Conservation (phyloP, 1,140 invertebrate genomes). For the Scaptodrosophila lebanonensis region DNA sequence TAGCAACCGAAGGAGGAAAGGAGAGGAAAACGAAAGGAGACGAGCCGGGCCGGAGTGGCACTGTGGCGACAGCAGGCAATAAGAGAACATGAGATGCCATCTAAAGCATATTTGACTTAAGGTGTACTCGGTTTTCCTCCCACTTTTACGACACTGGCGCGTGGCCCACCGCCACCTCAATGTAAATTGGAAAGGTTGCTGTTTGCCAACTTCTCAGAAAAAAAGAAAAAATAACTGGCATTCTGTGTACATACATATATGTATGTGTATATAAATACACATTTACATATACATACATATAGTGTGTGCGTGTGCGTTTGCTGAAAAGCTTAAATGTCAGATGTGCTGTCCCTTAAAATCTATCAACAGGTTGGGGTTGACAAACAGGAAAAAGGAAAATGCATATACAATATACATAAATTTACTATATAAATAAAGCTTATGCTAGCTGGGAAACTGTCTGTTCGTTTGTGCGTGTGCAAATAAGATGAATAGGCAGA, state of each 20-base stretch:
- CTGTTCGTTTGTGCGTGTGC: no score
- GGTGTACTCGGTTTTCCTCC: conserved; percentile 56
- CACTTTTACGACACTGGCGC: no score
- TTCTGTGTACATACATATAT: no score
- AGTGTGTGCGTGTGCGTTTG: neutral
- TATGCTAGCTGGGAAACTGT: no score
- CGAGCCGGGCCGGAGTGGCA: no score
- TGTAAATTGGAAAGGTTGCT: conserved; percentile 36
- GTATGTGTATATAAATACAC: no score
- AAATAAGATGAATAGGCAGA: no score
- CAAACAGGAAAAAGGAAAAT: conserved; percentile 52
- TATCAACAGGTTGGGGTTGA: conserved; percentile 66
- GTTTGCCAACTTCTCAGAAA: conserved; percentile 1
- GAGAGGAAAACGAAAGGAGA: conserved; percentile 25
- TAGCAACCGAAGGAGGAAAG: conserved; percentile 39
- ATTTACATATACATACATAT: neutral
- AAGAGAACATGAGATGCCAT: no score
- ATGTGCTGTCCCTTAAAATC: conserved; percentile 18
- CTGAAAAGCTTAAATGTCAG: conserved; percentile 43
- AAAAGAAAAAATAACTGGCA: conserved; percentile 5
- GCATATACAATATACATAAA: conserved; percentile 20
- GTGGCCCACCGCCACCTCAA: no score
- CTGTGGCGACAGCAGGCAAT: no score
- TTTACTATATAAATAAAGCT: conserved; percentile 17
- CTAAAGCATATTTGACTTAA: conserved; percentile 56